phyloP scores from a whole-genome alignment of 2,888 invertebrate species.

The Antitype chi region DNA sequence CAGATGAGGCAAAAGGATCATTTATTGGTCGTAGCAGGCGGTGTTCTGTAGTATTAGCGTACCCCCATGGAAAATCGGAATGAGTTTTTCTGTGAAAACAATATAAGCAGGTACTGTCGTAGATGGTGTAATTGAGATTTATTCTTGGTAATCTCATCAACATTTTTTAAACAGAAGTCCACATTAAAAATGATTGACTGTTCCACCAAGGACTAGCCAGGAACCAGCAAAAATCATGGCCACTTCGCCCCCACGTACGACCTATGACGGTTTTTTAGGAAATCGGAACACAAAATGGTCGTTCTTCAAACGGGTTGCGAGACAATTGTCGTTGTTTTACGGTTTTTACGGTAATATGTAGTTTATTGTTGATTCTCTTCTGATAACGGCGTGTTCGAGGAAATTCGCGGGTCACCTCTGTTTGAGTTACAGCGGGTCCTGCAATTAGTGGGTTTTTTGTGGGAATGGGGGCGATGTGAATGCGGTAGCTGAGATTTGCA shows the following conservation, averaged over 20 bases:
- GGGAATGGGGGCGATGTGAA: conserved; percentile 33
- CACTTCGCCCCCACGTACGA: conserved; percentile 53
- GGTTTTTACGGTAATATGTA: conserved; percentile 64
- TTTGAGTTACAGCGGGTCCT: conserved; percentile 50
- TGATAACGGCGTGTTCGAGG: conserved; percentile 58
- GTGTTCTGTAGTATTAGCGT: too few relatives aligned
- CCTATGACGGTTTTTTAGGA: conserved; percentile 63
- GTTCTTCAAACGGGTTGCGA: conserved; percentile 61
- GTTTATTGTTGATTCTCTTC: conserved; percentile 64
- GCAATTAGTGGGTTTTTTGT: conserved; percentile 56
- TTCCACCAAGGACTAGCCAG: background rate
- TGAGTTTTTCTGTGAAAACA: too few relatives aligned
- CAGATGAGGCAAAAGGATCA: too few relatives aligned
- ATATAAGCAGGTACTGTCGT: too few relatives aligned
- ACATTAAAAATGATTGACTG: background rate
- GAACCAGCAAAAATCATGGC: conserved; percentile 23
- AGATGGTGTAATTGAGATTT: too few relatives aligned
- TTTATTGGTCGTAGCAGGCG: too few relatives aligned
- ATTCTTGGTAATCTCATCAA: too few relatives aligned
- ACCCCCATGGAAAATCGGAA: too few relatives aligned
- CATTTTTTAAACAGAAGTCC: too few relatives aligned
- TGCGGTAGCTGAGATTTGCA: conserved; percentile 38
- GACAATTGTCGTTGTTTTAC: conserved; percentile 65
- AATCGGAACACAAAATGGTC: conserved; percentile 64
- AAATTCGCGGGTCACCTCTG: conserved; percentile 57